Evolutionary conservation across 2,113 vertebrate species (phyloP), one percentile per base, ranked within the genome.

Genomic region (Romanogobio albipinnatus): DNA sequence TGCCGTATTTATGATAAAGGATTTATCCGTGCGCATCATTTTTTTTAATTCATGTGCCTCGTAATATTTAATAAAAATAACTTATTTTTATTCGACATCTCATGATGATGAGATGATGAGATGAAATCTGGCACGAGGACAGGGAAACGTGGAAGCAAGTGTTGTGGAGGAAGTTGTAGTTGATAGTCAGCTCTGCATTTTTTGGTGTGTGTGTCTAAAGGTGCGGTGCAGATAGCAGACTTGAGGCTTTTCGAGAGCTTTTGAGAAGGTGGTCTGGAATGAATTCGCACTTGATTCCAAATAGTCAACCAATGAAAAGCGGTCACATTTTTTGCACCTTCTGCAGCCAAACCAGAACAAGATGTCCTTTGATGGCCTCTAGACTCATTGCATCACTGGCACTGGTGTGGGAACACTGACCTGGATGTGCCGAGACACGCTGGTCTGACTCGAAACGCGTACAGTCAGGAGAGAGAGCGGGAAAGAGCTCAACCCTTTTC

Each of bases 321-420:
- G 33, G 79, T 39, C 83, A 51, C 75, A 45, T 74, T 76, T 29
- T 81, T 85, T 76, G 24, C 19, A 6, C 36, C 39, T 84, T 71
- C 39, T 71, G 59, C 73, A 61, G 62, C 86, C 83, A 84, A 86
- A 73, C 36, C 86, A 82, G 89, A 92, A 92, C 85, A 91, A 90
- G 84, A 86, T 90, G 89, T 89, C 88, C 89, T 92, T 92, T 92
- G 91, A 92, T 91, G 85, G 85, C 76, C 78, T 86, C 36, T 78
- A 89, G 88, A 88, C 85, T 14, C 86, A 87, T 90, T 92, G 88
- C 89, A 89, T 93, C 88, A 89, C 89, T 87, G 84, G 33, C 83
- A 53, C 49, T 82, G 86, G 85, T 86, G 87, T 91, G 89, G 89
- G 82, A 89, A 90, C 82, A 33, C 87, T 90, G 91, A 91, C 90